Conservation (phyloP, 1,140 invertebrate genomes). For the Thaumetopoea pityocampa region DNA sequence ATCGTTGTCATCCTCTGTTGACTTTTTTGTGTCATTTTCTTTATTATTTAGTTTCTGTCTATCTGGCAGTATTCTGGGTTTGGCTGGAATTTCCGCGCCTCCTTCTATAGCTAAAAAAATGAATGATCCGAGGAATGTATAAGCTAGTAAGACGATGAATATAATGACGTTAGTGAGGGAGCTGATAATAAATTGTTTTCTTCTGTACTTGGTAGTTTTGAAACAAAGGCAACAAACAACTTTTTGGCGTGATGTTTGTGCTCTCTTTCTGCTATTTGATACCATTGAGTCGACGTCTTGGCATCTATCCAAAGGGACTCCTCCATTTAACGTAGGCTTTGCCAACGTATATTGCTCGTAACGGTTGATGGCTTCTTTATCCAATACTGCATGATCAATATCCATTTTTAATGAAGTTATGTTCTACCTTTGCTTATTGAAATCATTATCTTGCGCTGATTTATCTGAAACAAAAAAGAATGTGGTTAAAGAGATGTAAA, state of each 20-base stretch:
- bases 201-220: slow-evolving; percentile 74
- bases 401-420: slow-evolving; percentile 56
- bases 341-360: slow-evolving; percentile 68
- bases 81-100: slow-evolving; percentile 51
- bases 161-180: slow-evolving; percentile 92
- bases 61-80: slow-evolving; percentile 68
- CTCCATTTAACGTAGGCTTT: slow-evolving; percentile 62
- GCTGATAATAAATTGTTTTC: slow-evolving; percentile 77
- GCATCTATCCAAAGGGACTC: slow-evolving; percentile 66
- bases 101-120: slow-evolving; percentile 95
- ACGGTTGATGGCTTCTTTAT: slow-evolving; percentile 66
- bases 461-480: slow-evolving; percentile 58
- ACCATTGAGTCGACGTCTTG: slow-evolving; percentile 67
- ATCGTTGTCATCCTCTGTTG: slow-evolving; percentile 57
- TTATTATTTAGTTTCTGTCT: slow-evolving; percentile 62
- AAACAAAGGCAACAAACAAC: slow-evolving; percentile 75
- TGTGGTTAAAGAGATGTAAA: slow-evolving; percentile 11
- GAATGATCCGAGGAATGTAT: slow-evolving; percentile 92
- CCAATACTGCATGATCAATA: slow-evolving; percentile 64
- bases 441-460: slow-evolving; percentile 36
- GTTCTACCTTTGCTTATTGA: slow-evolving; percentile 39
- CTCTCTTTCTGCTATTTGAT: slow-evolving; percentile 67
- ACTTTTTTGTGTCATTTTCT: slow-evolving; percentile 49
- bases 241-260: slow-evolving; percentile 66
- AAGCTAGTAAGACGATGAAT: slow-evolving; percentile 90